Evolutionary conservation across 2,888 invertebrate species (phyloP).

Genomic region (Horisme vitalbata): DNA sequence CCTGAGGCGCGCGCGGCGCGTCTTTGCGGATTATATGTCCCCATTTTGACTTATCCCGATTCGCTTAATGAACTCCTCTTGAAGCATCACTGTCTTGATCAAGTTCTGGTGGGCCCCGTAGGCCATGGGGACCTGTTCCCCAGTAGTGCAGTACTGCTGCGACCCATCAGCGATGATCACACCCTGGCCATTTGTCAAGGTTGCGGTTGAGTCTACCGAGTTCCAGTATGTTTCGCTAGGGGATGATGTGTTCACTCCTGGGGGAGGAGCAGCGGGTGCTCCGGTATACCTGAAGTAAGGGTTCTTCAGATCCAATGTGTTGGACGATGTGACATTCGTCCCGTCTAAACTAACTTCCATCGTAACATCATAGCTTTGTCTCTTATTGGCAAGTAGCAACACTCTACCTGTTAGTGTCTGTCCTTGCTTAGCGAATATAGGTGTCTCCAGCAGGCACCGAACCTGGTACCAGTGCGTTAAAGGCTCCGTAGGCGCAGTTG

Average conservation of each 20-base stretch:
- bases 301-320: slow-evolving; percentile 98
- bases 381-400: slow-evolving; percentile 94
- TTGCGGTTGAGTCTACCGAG: slow-evolving; percentile 89
- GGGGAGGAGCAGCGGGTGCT: slow-evolving; percentile 95
- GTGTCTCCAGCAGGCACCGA: slow-evolving; percentile 95
- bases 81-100: slow-evolving; percentile 80
- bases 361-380: slow-evolving; percentile 99
- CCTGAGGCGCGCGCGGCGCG: slow-evolving; percentile 79
- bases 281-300: slow-evolving; percentile 99
- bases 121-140: slow-evolving; percentile 62
- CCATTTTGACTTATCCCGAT: slow-evolving; percentile 81
- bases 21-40: slow-evolving; percentile 78
- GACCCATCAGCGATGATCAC: slow-evolving; percentile 69
- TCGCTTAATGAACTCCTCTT: slow-evolving; percentile 79
- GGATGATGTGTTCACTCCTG: slow-evolving; percentile 94
- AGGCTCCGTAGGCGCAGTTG: slow-evolving; percentile 98
- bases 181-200: slow-evolving; percentile 70
- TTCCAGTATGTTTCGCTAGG: slow-evolving; percentile 97
- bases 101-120: slow-evolving; percentile 73
- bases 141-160: slow-evolving; percentile 70
- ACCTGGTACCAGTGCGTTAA: slow-evolving; percentile 99
- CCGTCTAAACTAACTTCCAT: slow-evolving; percentile 96
- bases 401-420: slow-evolving; percentile 95
- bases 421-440: slow-evolving; percentile 96
- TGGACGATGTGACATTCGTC: slow-evolving; percentile 91